These are phyloP conservation scores for Watsonalla cultraria DNA, from an alignment of 2,888 invertebrate genomes.

Conservation along the genomic window DNA sequence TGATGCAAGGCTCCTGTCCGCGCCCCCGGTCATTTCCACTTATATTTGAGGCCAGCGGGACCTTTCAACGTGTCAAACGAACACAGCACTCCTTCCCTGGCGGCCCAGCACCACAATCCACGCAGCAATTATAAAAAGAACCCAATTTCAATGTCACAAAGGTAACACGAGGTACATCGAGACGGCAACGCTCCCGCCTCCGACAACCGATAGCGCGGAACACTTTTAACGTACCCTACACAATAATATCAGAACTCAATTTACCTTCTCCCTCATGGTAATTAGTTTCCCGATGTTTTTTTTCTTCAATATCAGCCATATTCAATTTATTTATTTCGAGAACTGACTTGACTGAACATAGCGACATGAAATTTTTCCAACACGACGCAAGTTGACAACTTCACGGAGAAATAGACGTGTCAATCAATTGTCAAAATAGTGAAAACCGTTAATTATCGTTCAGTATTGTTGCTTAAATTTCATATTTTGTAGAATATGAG, in stretches of 20 bases:
- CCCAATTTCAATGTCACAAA: slow-evolving; percentile 76
- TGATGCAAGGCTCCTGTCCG: slow-evolving; percentile 60
- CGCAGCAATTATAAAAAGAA: slow-evolving; percentile 77
- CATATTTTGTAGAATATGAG: neutral
- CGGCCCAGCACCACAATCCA: slow-evolving; percentile 68
- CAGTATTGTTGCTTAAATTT: neutral
- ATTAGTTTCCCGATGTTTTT: slow-evolving; percentile 71
- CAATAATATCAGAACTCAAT: slow-evolving; percentile 68
- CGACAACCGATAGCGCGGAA: slow-evolving; percentile 46
- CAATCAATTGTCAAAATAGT: slow-evolving; percentile 54
- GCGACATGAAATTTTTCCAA: slow-evolving; percentile 72
- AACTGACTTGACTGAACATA: slow-evolving; percentile 75
- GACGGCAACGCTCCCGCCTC: slow-evolving; percentile 47
- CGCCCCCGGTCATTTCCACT: slow-evolving; percentile 66
- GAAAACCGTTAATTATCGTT: neutral
- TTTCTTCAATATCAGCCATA: slow-evolving; percentile 75
- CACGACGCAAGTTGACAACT: slow-evolving; percentile 68
- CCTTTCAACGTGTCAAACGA: slow-evolving; percentile 47
- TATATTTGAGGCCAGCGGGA: slow-evolving; percentile 33
- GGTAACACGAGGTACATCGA: slow-evolving; percentile 66
- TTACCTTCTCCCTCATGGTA: slow-evolving; percentile 77
- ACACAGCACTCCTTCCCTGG: slow-evolving; percentile 53
- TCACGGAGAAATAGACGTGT: slow-evolving; percentile 54
- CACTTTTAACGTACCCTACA: slow-evolving; percentile 59
- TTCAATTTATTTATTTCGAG: slow-evolving; percentile 75